A percentile compares a stretch with the other conserved stretches of the same genome.
phyloP scores from a whole-genome alignment of 2,113 vertebrate genomes.

The Elachura formosa region DNA sequence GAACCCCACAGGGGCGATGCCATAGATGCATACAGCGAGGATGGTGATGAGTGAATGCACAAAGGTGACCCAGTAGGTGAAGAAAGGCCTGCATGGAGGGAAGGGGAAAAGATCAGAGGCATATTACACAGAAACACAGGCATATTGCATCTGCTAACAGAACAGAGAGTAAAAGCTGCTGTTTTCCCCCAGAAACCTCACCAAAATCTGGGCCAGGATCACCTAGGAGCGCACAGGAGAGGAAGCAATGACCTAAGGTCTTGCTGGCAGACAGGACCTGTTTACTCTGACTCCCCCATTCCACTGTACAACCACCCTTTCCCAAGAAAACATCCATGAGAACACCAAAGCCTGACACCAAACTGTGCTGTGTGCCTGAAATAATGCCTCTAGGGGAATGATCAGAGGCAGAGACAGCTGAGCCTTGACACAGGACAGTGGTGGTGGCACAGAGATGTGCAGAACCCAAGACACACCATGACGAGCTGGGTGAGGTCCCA shows the following conservation, averaged over 20 bases:
- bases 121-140: neutral
- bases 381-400: neutral
- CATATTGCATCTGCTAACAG: neutral
- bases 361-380: neutral
- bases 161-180: neutral
- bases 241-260: neutral
- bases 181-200: neutral
- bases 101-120: neutral
- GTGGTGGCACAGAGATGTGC: neutral
- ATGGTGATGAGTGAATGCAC: conserved; percentile 97
- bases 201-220: neutral
- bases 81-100: conserved; percentile 84
- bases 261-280: neutral
- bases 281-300: neutral
- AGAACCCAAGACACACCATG: accelerated
- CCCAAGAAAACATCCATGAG: neutral
- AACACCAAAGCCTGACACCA: neutral
- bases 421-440: neutral
- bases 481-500: neutral
- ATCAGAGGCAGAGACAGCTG: neutral
- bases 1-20: conserved; percentile 95
- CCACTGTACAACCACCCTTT: neutral
- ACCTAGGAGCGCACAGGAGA: neutral
- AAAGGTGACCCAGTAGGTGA: conserved; percentile 98
- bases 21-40: conserved; percentile 92